Percentiles rank a stretch among this genome's conserved stretches.
phyloP scores from a whole-genome alignment of 2,797 vertebrate species.

The Chelidonichthys spinosus region DNA sequence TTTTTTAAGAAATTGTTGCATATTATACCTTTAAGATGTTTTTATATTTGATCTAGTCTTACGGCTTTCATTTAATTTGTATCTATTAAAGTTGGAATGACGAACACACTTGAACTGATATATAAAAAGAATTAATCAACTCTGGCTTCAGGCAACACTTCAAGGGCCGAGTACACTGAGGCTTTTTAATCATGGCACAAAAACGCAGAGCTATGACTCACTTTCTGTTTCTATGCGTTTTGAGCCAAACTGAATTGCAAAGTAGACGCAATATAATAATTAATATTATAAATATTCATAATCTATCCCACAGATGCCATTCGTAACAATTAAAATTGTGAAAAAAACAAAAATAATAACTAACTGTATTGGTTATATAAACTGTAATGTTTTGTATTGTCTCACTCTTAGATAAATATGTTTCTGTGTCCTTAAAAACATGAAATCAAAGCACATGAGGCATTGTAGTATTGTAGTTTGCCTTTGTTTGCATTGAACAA shows the following conservation, averaged over 20 bases:
- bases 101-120: background rate
- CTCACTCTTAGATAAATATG: background rate
- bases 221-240: background rate
- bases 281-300: background rate
- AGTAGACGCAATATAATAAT: background rate
- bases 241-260: background rate
- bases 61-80: background rate
- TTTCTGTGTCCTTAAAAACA: conserved; percentile 1
- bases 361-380: background rate
- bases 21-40: background rate
- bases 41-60: background rate
- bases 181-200: background rate
- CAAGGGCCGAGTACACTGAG: background rate
- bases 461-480: background rate
- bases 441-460: too few relatives aligned
- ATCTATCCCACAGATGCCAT: background rate
- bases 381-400: background rate
- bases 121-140: background rate
- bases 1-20: too few relatives aligned
- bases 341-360: background rate
- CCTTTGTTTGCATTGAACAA: conserved; percentile 10
- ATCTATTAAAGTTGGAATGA: background rate
- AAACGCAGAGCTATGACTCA: background rate
- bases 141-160: background rate
- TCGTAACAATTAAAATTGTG: background rate